Conservation (phyloP, 2,797 vertebrate genomes). For the Notolepis coatsorum region DNA sequence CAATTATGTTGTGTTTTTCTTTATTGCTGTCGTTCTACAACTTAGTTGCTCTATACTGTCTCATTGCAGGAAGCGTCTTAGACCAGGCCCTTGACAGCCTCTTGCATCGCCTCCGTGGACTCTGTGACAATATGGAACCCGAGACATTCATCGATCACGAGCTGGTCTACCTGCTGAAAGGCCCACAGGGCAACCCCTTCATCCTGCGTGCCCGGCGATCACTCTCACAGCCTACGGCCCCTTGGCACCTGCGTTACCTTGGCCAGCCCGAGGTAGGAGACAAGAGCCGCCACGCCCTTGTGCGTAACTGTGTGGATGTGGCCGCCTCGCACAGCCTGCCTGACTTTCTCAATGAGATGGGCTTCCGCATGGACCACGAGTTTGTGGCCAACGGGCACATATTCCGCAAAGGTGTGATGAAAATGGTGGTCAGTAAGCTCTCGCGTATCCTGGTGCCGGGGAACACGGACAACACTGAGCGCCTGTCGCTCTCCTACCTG, state of each 20-base stretch:
- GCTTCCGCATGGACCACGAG: slow-evolving; percentile 98
- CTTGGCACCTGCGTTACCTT: slow-evolving; percentile 95
- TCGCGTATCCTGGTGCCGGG: slow-evolving; percentile 92
- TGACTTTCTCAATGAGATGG: slow-evolving; percentile 97
- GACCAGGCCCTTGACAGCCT: slow-evolving; percentile 96
- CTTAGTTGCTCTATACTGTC: neutral
- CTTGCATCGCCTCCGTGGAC: slow-evolving; percentile 91
- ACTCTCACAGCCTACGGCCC: slow-evolving; percentile 86
- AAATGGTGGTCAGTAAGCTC: slow-evolving; percentile 95
- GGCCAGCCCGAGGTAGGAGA: slow-evolving; percentile 97
- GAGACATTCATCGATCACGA: slow-evolving; percentile 95
- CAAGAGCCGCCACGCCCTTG: slow-evolving; percentile 92
- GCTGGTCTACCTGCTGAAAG: slow-evolving; percentile 95
- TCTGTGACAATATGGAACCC: slow-evolving; percentile 97
- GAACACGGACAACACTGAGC: slow-evolving; percentile 93
- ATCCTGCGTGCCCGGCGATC: slow-evolving; percentile 92
- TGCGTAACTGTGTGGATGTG: slow-evolving; percentile 96
- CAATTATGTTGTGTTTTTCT: neutral
- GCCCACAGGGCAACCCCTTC: slow-evolving; percentile 97
- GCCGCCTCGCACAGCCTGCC: slow-evolving; percentile 93
- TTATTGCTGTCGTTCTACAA: neutral
- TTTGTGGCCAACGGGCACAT: slow-evolving; percentile 94
- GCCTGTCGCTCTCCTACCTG: slow-evolving; percentile 92
- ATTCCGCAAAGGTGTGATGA: slow-evolving; percentile 95
- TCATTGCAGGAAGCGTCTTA: slow-evolving; percentile 89